These are phyloP conservation scores for Neoitamus cyanurus DNA, from an alignment of 2,888 invertebrate genomes.

Conservation along the genomic window DNA sequence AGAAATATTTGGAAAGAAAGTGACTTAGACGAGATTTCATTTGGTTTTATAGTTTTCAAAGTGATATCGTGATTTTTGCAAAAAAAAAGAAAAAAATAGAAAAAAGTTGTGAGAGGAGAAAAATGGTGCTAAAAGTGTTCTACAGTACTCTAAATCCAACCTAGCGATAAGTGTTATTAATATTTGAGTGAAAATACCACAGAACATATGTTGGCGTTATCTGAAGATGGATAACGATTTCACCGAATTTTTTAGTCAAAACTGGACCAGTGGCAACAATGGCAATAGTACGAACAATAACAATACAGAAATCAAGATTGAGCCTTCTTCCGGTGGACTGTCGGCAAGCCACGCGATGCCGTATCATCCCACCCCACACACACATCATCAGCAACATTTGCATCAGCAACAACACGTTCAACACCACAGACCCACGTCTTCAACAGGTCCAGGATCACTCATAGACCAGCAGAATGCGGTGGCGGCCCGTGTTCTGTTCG, in stretches of 20 bases:
- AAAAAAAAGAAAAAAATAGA: slow-evolving; percentile 44
- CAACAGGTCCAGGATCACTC: not conserved
- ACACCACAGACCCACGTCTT: slow-evolving; percentile 45
- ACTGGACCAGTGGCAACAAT: slow-evolving; percentile 53
- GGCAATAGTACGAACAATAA: slow-evolving; percentile 48
- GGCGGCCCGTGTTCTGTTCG: slow-evolving; percentile 49
- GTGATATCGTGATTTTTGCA: slow-evolving; percentile 19
- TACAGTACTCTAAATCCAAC: slow-evolving; percentile 55
- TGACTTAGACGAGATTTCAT: not conserved
- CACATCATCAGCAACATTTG: slow-evolving; percentile 44
- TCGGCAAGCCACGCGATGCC: not conserved
- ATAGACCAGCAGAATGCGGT: slow-evolving; percentile 47
- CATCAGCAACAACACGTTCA: slow-evolving; percentile 48
- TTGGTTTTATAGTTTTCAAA: not conserved
- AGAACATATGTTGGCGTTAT: slow-evolving; percentile 51
- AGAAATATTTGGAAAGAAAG: not conserved
- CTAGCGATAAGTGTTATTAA: slow-evolving; percentile 46
- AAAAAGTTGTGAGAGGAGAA: slow-evolving; percentile 44
- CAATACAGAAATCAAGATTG: slow-evolving; percentile 55
- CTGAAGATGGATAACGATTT: slow-evolving; percentile 58
- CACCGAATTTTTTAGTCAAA: slow-evolving; percentile 57
- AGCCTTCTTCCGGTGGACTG: slow-evolving; percentile 50
- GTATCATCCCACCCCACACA: slow-evolving; percentile 40
- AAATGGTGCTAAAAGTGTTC: slow-evolving; percentile 54
- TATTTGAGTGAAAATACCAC: slow-evolving; percentile 38